These are phyloP conservation scores for Gari tellinella DNA, from an alignment of 2,888 invertebrate genomes.

Conservation along the genomic window DNA sequence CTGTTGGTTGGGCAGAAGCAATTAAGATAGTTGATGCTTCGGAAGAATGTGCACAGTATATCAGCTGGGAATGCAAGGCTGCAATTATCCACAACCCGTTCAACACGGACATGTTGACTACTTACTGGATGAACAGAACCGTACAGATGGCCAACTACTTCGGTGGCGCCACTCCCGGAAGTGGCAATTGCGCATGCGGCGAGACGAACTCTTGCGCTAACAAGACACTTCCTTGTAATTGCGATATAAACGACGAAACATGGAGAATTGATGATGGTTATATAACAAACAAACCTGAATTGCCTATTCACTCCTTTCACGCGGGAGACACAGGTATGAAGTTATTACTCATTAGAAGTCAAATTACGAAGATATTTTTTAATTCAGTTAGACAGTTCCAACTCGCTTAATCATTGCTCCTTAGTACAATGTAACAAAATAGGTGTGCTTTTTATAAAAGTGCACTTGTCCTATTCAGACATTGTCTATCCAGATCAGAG, in stretches of 20 bases:
- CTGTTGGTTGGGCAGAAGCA: slow-evolving; percentile 64
- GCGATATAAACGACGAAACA: slow-evolving; percentile 78
- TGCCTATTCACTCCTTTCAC: slow-evolving; percentile 76
- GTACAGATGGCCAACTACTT: slow-evolving; percentile 72
- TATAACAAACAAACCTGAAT: slow-evolving; percentile 74
- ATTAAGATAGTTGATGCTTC: slow-evolving; percentile 77
- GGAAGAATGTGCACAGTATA: slow-evolving; percentile 74
- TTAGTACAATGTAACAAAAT: too few species aligned
- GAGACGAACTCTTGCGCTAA: slow-evolving; percentile 70
- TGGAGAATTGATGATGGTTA: slow-evolving; percentile 78
- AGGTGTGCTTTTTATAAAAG: too few species aligned
- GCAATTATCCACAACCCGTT: slow-evolving; percentile 77
- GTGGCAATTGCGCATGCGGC: slow-evolving; percentile 78
- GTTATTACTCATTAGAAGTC: neutral
- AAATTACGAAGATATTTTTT: neutral
- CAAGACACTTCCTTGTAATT: slow-evolving; percentile 74
- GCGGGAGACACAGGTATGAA: slow-evolving; percentile 81
- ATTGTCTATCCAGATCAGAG: too few species aligned
- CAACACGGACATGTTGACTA: slow-evolving; percentile 67
- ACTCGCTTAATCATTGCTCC: too few species aligned
- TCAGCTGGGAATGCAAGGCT: slow-evolving; percentile 79
- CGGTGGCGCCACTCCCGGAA: slow-evolving; percentile 75
- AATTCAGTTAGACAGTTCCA: too few species aligned
- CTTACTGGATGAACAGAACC: slow-evolving; percentile 75
- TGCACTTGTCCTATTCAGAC: too few species aligned